Evolutionary conservation across 2,113 vertebrate genomes (phyloP), one percentile per base, ranked within the genome.

Genomic region (Pica pica): DNA sequence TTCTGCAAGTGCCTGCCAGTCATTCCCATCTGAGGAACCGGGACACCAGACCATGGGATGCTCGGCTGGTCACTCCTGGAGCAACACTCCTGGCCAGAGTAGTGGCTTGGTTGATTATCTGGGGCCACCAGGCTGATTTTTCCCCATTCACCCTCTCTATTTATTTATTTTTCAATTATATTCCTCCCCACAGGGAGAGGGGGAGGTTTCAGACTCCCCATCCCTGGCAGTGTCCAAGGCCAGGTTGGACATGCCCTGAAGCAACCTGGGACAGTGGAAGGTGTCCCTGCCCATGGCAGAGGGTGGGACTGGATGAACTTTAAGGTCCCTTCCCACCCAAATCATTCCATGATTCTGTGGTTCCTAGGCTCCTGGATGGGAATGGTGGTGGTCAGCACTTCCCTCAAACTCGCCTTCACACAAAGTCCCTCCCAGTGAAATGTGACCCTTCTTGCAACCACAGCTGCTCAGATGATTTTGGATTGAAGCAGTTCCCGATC

Each of bases 31-130:
- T 1, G 23, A 73, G 46, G 61, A 65, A 37, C 18, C 3, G 12
- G 73, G n/a, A 31, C 2, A 5, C n/a, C 11, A 19, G n/a, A 15
- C 22, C 6, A 1, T 0, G 1, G 30, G 39, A 44, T 49, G 35
- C 21, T 92, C 56, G 73, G 21, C 23, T 5, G 53, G 37, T 37
- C 37, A 4, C 37, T 68, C 52, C 63, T 31, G 46, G 46, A 52
- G 22, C 37, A 37, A 17, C 10, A 64, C 13, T 78, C 39, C 11
- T 1, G 1, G 20, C 20, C 22, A 8, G 44, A 56, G 44, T 21
- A 23, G 9, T 2, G 13, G 13, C 20, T 63, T n/a, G 12, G 30
- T 26, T 89, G 28, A 64, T 82, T 33, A 21, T 42, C 57, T 69
- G 30, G 50, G 24, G 4, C n/a, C 41, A 86, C 9, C 39, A 23